Base-by-base conservation (phyloP, 1,140 invertebrate species). In the honey bee (Apis mellifera) region DNA sequence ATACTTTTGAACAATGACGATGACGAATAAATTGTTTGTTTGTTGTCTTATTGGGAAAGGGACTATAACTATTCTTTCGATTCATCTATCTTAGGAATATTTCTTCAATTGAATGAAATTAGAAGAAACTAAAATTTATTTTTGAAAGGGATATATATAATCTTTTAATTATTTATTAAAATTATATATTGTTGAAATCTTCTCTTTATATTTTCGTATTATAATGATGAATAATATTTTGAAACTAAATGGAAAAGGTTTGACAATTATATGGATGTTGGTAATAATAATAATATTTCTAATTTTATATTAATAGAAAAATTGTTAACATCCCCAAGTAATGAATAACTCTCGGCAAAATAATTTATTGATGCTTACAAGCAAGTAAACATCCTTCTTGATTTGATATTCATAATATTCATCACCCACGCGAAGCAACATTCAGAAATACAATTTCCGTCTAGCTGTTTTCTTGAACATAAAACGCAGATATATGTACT, bases 361-460 rank as follows among this genome's bases (percentile, higher is more conserved):
- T 48, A 52, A 70, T 70, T 73, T 73, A 42, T 73, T n/a, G 54
- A 59, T 48, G 54, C 54, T 70, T 70, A 54, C n/a, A 54, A 13
- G 13, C 32, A 13, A n/a, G 50, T 73, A 73, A 73, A 57, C 26
- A 57, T n/a, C 21, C 26, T 8, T 59, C 54, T 57, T 42, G 21
- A 73, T 59, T 48, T 23, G 26, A 57, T 73, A 73, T 73, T 73
- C 32, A 73, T 73, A 73, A 32, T 73, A 73, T 73, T 73, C 32
- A 73, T 73, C 59, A 32, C 54, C 19, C 11, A 1, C 1, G 54
- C 32, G 15, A 52, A 23, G 55, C 19, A 42, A 42, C 54, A 42
- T 73, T 73, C 71, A 59, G 71, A 73, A 57, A 73, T 52, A 73
- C 19, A 42, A 73, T 73, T 52, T 50, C 48, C 52, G 21, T 42